Evolutionary conservation across 2,113 vertebrate species (phyloP), one percentile per base, ranked within the genome.

Genomic region (Burhinus oedicnemus): DNA sequence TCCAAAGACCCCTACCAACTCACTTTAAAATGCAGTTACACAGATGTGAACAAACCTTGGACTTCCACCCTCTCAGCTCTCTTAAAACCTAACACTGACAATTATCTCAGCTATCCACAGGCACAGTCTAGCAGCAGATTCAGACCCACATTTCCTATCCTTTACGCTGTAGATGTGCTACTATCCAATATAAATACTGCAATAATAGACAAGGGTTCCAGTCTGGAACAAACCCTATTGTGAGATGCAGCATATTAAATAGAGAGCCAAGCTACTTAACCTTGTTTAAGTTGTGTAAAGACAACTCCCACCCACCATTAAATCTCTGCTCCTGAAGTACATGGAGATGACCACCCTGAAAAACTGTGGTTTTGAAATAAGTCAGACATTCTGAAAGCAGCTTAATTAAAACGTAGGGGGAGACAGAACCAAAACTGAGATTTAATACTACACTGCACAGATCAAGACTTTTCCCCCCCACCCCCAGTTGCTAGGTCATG

Each of bases 101-200:
- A 49, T 27, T 3, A 12, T 10, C 54, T 71, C 75, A 71, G 47
- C 64, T 12, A 25, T 8, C 38, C 86, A 51, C n/a, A 54, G 66
- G 42, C 64, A 21, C 25, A 26, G 40, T 2, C 22, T 20, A 83
- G 26, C 49, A 95, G 52, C 61, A 80, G 52, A 91, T 42, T 42
- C 54, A 49, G 80, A 55, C 12, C 7, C 8, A 5, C 18, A 1
- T 1, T 32, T 87, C 78, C 60, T 19, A 72, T 12, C 36, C 49
- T 25, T 65, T 32, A 32, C 0, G 0, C 15, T 17, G 18, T 0
- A 30, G 27, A 83, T 32, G 27, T 65, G 68, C 32, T 47, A 8
- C 16, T 36, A 36, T 27, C 32, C 57, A 54, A 17, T 1, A 70
- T 2, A 40, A 54, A 74, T 17, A 58, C 0, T 42, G 69, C 64